Evolutionary conservation across 53 echinoderm and acorn worm genomes (phyloP), one percentile per base, ranked within the genome.

Genomic region (Antedon mediterranea): DNA sequence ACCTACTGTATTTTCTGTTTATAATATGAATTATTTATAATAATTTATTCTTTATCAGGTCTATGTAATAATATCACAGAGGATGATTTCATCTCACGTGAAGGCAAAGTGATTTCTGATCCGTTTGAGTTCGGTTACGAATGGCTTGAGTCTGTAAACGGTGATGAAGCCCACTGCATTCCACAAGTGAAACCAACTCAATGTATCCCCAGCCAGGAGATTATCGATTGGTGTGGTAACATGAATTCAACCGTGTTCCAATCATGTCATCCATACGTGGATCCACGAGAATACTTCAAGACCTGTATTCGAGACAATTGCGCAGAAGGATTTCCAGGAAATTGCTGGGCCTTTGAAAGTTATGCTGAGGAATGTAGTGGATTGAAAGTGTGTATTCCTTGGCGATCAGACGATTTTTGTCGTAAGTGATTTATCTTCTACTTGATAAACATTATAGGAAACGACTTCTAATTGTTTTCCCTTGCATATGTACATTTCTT

Each of bases 341-440:
- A 80, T 4, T 93, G 89, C 71, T 85, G 87, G 83, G 78, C 87
- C 6, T 88, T 93, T 74, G 88, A 88, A 78, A 84, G 83, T 28
- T 93, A 90, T 77, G 84, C 82, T 8, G 75, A 76, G 0, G 77
- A 57, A n/a, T 84, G 85, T 44, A 33, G 73, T 7, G 76, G 77
- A 15, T 23, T 79, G 4, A 86, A 88, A 0, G 70, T 90, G 43
- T 93, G 93, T 71, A 33, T 93, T 7, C 88, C 90, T 28, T 93
- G 93, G 93, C 77, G 93, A 30, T 75, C 74, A 31, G 86, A 86
- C 31, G 88, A 88, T 31, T 90, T 93, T 71, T 93, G 93, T 71
- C 93, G 93, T 93, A 75, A 90, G 93, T 32, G 72, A 72, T 2
- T 31, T 37, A 6, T 37, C 11, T 37, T 6, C 37, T 37, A 37